Conservation (phyloP, 2,113 vertebrate species). For the Lanius collurio region DNA sequence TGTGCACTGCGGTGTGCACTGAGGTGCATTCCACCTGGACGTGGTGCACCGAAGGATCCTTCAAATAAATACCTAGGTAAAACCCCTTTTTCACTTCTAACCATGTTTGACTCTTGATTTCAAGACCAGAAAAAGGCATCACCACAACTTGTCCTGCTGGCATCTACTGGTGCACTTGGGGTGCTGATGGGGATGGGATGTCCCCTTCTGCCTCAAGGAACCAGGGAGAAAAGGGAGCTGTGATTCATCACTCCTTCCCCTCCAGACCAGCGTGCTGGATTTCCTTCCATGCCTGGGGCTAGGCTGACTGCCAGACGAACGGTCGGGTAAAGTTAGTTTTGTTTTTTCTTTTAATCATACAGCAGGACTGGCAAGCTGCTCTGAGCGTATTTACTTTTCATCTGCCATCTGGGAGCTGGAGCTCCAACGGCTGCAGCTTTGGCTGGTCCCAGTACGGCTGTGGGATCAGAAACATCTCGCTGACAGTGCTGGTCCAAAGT, state of each 20-base stretch:
- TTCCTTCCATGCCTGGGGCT: constrained; percentile 9
- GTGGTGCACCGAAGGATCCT: too few relatives aligned
- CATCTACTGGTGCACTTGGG: not conserved
- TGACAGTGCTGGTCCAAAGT: not conserved
- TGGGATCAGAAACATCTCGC: not conserved
- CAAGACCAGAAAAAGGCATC: too few relatives aligned
- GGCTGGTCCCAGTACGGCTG: not conserved
- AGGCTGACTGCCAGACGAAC: constrained; percentile 25
- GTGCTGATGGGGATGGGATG: not conserved
- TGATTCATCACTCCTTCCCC: not conserved
- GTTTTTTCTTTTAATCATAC: constrained; percentile 29
- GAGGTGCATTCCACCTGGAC: too few relatives aligned
- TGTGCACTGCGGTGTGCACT: too few relatives aligned
- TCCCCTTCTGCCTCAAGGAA: not conserved
- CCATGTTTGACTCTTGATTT: too few relatives aligned
- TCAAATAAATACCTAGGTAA: too few relatives aligned
- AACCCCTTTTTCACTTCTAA: too few relatives aligned
- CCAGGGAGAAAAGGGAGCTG: not conserved
- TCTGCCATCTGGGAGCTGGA: not conserved
- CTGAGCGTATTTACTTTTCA: constrained; percentile 23
- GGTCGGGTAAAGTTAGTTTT: not conserved
- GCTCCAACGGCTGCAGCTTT: not conserved
- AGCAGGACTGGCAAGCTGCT: constrained; percentile 30
- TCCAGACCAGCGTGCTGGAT: constrained; percentile 15
- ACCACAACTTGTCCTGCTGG: not conserved